Percentiles rank a stretch among this genome's conserved stretches.
These are phyloP conservation scores for Eustalomyia histrio DNA, from an alignment of 2,888 invertebrate genomes.

Conservation along the genomic window DNA sequence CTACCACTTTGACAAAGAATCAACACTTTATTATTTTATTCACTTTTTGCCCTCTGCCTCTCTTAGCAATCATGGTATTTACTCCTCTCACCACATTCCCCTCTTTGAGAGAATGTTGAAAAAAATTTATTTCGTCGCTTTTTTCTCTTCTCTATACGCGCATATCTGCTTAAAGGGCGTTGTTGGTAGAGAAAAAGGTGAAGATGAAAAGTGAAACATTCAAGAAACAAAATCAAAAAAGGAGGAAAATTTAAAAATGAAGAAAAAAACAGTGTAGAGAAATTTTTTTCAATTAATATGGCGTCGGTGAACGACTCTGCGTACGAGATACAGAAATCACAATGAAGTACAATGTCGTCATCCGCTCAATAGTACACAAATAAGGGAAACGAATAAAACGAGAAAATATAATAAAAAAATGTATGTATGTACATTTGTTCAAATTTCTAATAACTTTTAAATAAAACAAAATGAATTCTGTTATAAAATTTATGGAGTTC, in stretches of 20 bases:
- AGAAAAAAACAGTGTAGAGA: conserved; percentile 41
- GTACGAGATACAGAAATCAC: conserved; percentile 9
- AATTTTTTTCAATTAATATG: conserved; percentile 54
- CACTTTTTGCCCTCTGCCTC: neutral
- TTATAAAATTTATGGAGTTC: neutral
- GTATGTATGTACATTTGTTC: neutral
- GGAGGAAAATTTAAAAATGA: conserved; percentile 51
- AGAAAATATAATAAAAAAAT: neutral
- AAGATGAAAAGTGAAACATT: conserved; percentile 39
- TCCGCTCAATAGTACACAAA: neutral
- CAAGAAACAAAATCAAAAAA: conserved; percentile 30
- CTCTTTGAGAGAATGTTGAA: neutral
- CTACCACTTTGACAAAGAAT: neutral
- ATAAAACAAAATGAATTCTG: conserved; percentile 26
- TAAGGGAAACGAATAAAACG: conserved; percentile 7
- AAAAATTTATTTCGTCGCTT: neutral
- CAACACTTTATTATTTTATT: neutral
- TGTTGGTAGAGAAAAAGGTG: conserved; percentile 22
- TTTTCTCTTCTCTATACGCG: conserved; percentile 23
- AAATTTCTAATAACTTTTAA: neutral
- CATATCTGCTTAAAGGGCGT: conserved; percentile 45
- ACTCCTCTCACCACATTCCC: neutral
- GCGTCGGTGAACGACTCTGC: conserved; percentile 37
- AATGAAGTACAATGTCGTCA: conserved; percentile 7
- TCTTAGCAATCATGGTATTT: neutral